A percentile compares a stretch with the other conserved stretches of the same genome.
These are phyloP conservation scores for Zaprionus lineosus DNA, from an alignment of 2,888 invertebrate genomes.

Conservation along the genomic window DNA sequence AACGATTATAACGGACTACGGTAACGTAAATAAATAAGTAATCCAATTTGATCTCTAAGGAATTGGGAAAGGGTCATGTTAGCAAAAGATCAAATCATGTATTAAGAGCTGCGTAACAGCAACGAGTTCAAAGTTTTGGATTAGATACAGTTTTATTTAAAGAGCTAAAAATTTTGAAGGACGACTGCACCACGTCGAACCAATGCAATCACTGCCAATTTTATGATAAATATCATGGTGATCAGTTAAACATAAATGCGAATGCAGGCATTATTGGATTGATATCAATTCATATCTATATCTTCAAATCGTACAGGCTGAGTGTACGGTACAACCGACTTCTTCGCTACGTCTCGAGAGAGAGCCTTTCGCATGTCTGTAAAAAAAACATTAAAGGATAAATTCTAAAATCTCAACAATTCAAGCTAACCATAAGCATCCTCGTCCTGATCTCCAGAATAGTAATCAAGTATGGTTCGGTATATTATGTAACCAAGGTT, in stretches of 20 bases:
- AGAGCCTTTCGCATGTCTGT: conserved; percentile 99
- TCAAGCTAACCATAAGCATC: conserved; percentile 94
- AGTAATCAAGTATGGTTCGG: conserved; percentile 97
- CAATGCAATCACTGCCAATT: conserved; percentile 21
- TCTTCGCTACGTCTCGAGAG: conserved; percentile 94
- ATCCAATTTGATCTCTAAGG: conserved; percentile 15
- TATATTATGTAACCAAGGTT: conserved; percentile 98
- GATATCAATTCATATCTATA: conserved; percentile 86
- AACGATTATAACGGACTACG: conserved; percentile 31
- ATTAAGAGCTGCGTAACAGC: conserved; percentile 1
- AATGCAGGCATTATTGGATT: conserved; percentile 55
- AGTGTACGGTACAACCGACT: conserved; percentile 94
- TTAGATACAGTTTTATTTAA: conserved; percentile 43
- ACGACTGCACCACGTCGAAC: neutral
- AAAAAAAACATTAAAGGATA: conserved; percentile 59
- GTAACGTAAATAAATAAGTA: conserved; percentile 6
- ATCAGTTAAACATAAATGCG: conserved; percentile 68
- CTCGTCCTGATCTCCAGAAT: conserved; percentile 98
- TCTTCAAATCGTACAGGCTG: conserved; percentile 98
- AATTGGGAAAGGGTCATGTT: conserved; percentile 6
- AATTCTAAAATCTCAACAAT: neutral
- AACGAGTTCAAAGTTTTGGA: conserved; percentile 23
- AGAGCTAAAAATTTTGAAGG: conserved; percentile 21
- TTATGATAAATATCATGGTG: conserved; percentile 10
- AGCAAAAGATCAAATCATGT: conserved; percentile 7